A percentile compares a stretch with the other conserved stretches of the same genome.
phyloP scores from a whole-genome alignment of 2,113 vertebrate species.

The Podarcis muralis region DNA sequence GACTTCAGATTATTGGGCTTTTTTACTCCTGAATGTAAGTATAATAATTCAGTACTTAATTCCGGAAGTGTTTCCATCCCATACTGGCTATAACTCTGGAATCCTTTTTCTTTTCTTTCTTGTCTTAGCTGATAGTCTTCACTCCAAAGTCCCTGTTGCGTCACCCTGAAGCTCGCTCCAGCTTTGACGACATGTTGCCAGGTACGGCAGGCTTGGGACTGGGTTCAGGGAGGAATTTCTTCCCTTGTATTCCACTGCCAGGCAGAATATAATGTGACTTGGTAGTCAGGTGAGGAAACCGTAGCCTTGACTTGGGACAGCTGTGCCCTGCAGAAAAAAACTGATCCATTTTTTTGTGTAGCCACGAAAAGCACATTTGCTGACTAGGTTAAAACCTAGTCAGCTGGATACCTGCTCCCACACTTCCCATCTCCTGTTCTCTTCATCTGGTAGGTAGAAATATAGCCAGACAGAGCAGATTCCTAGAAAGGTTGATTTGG shows the following conservation, averaged over 20 bases:
- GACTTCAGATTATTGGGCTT: background rate
- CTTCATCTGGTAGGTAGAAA: background rate
- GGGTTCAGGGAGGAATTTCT: background rate
- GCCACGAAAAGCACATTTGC: background rate
- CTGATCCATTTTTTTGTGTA: background rate
- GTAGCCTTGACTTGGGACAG: background rate
- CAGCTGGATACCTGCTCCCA: background rate
- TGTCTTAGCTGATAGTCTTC: slow-evolving; percentile 88
- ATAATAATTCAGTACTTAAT: background rate
- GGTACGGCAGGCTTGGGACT: slow-evolving; percentile 57
- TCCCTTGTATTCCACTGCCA: rapidly evolving
- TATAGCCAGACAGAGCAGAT: background rate
- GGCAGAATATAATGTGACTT: background rate
- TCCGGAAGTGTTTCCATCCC: background rate
- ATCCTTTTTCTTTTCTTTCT: background rate
- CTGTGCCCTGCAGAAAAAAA: background rate
- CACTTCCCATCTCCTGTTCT: background rate
- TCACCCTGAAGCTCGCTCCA: slow-evolving; percentile 91
- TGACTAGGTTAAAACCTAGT: no score
- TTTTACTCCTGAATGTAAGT: background rate
- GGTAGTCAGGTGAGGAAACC: background rate
- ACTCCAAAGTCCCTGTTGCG: slow-evolving; percentile 93
- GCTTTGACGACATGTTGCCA: slow-evolving; percentile 90
- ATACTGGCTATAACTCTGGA: background rate
- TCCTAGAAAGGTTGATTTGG: background rate